phyloP scores from a whole-genome alignment of 2,888 invertebrate genomes.

The Tethea ocularis region DNA sequence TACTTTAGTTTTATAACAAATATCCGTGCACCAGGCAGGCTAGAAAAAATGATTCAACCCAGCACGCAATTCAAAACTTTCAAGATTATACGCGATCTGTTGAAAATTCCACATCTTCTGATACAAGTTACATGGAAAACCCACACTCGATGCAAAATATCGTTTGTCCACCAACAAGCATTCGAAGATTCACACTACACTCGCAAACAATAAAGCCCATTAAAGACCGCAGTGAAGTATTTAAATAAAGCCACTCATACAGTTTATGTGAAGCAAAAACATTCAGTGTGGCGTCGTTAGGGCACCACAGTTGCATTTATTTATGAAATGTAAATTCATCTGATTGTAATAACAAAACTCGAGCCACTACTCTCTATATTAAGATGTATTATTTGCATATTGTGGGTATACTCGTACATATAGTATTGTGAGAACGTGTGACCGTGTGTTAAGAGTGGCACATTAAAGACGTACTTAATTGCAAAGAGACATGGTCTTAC shows the following conservation, averaged over 20 bases:
- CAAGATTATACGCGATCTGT: slow-evolving; percentile 24
- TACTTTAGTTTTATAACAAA: too few relatives aligned
- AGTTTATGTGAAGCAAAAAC: slow-evolving; percentile 62
- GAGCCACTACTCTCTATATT: slow-evolving; percentile 79
- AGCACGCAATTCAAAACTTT: neutral
- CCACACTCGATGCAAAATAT: slow-evolving; percentile 22
- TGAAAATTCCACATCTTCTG: slow-evolving; percentile 16
- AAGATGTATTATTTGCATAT: slow-evolving; percentile 84
- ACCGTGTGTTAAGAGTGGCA: slow-evolving; percentile 49
- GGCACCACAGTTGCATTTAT: slow-evolving; percentile 77
- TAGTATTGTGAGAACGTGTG: slow-evolving; percentile 57
- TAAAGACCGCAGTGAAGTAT: slow-evolving; percentile 55
- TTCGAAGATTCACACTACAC: slow-evolving; percentile 58
- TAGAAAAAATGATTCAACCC: too few relatives aligned
- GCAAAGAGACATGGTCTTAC: slow-evolving; percentile 12
- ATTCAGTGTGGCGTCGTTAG: slow-evolving; percentile 71
- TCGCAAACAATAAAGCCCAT: slow-evolving; percentile 35
- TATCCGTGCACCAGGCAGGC: too few relatives aligned
- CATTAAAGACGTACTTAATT: slow-evolving; percentile 44
- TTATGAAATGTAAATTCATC: slow-evolving; percentile 84
- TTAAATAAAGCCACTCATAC: slow-evolving; percentile 70
- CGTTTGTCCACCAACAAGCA: slow-evolving; percentile 17
- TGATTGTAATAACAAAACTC: slow-evolving; percentile 84
- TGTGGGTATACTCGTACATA: slow-evolving; percentile 33
- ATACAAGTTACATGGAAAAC: slow-evolving; percentile 14